Evolutionary conservation across 2,888 invertebrate species (phyloP), one percentile per base, ranked within the genome.

Genomic region (Dromius quadrimaculatus): DNA sequence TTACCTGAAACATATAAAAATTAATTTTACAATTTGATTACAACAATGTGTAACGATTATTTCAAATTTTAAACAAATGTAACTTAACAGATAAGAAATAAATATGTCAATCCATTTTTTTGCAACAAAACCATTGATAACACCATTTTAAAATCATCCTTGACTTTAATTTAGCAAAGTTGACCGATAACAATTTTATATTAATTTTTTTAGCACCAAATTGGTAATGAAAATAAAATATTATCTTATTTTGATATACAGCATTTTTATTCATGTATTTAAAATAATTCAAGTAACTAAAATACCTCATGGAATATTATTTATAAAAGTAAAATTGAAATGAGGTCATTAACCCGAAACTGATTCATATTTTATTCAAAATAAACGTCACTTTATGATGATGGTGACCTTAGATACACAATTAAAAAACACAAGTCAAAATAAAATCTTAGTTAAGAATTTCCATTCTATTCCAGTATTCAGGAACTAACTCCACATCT

Each of bases 1-100:
- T 97, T 71, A 97, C 91, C 97, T 97, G 85, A 5, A 64, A 64
- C 11, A 32, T 8, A 6, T 13, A 32, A 28, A 32, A 32, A 5
- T 9, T 6, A 32, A 5, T 6, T 32, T 5, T 32, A 32, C 32
- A 32, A 32, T n/a, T n/a, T n/a, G n/a, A 36, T 64, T 34, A 20
- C 5, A 15, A 15, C 43, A 13, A 28, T 23, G 28, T 28, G 3
- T 3, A 28, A 28, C 8, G 4, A 28, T 28, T 28, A 3, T 28
- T 28, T 5, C 8, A 28, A 28, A 28, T 28, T n/a, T n/a, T n/a
- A n/a, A n/a, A n/a, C 3, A 28, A 28, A 28, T 28, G 8, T 28
- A 28, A 28, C 8, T 28, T 28, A 28, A 5, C 28, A 8, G n/a
- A n/a, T n/a, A n/a, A n/a, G n/a, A n/a, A n/a, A n/a, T n/a, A n/a